Base-by-base conservation (phyloP, 2,888 invertebrate genomes). In the Tanytarsus gracilentus region DNA sequence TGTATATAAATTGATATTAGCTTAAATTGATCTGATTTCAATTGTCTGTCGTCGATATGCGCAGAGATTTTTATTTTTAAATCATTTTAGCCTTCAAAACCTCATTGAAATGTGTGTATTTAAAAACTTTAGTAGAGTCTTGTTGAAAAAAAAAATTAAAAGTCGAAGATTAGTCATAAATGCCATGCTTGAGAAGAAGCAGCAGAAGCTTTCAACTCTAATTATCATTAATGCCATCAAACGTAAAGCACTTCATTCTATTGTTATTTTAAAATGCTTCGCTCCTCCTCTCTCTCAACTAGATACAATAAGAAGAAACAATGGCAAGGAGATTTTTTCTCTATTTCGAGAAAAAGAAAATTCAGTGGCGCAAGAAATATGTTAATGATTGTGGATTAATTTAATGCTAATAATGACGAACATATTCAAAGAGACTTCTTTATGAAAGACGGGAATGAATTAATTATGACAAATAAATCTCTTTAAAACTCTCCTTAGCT, bases 371-470 rank as follows among this genome's bases (percentile, higher is more conserved):
- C 14, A 25, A 33, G 21, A 59, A 59, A 60, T 60, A 60, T 60
- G 60, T 60, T 60, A 60, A 60, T 60, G 58, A 60, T 60, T 60
- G 36, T 60, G 60, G 60, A 60, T 60, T 60, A 60, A 60, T 30
- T 60, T 50, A 39, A 48, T 58, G 58, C 58, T 40, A 58, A 58
- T 44, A 29, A 58, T 48, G 58, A 48, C 16, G 58, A 58, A 58
- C 58, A 58, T 29, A 44, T 48, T 58, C 58, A 58, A 58, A 58
- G 48, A 48, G 48, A 58, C 44, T 58, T 58, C 40, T 40, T 56
- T 56, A 53, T 53, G 55, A 27, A 21, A 44, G 39, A 53, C 40
- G 30, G 18, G 58, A 39, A 39, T 48, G 58, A 58, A 44, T 58
- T 58, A 58, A 58, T 58, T 58, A 58, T 58, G 40, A 58, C 48